Conservation (phyloP, 2,888 invertebrate species). For the Philereme transversata region DNA sequence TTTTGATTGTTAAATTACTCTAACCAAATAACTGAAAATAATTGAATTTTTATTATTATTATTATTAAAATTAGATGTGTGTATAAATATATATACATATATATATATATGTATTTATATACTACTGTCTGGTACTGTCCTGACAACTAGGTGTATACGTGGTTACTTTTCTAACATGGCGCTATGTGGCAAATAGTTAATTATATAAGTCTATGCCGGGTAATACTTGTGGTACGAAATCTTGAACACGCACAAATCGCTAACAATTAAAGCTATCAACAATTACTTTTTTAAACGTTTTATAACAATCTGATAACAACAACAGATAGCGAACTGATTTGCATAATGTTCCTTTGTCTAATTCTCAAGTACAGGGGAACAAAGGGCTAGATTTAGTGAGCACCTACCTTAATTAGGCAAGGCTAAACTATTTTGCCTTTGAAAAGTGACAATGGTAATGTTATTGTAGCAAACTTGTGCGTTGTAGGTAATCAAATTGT, state of each 20-base stretch:
- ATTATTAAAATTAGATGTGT: no score
- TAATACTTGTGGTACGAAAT: background rate
- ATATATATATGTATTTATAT: no score
- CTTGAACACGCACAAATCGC: conserved; percentile 8
- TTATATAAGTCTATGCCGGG: no score
- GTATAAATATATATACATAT: no score
- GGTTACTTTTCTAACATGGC: no score
- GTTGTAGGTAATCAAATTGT: no score
- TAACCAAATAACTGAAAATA: no score
- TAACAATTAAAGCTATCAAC: conserved; percentile 24
- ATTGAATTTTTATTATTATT: no score
- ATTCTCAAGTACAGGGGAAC: conserved; percentile 44
- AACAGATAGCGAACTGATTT: conserved; percentile 43
- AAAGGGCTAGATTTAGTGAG: conserved; percentile 45
- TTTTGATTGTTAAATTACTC: no score
- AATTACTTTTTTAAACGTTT: conserved; percentile 29
- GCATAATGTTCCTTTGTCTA: conserved; percentile 51
- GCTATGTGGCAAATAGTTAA: no score
- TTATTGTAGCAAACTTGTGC: background rate
- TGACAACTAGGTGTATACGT: no score
- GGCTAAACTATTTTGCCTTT: conserved; percentile 15
- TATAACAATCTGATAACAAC: conserved; percentile 38
- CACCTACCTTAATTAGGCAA: conserved; percentile 18
- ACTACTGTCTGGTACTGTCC: no score
- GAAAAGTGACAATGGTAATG: conserved; percentile 8